phyloP scores from a whole-genome alignment of 2,113 vertebrate species.

The Corythaixoides concolor region DNA sequence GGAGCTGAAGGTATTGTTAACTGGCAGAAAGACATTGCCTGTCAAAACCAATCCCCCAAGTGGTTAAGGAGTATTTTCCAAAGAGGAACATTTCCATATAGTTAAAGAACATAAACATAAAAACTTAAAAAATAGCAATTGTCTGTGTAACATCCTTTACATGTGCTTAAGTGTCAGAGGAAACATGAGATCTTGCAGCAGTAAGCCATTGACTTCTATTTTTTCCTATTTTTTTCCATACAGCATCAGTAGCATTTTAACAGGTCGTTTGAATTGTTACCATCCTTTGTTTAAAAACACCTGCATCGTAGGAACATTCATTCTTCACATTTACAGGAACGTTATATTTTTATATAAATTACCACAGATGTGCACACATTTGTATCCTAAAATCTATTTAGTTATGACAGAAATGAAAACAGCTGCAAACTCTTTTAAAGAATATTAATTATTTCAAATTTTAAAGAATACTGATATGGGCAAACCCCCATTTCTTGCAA shows the following conservation, averaged over 20 bases:
- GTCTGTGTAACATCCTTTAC: neutral
- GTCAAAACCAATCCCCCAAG: neutral
- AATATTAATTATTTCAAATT: too few relatives aligned
- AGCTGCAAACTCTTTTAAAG: neutral
- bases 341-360: neutral
- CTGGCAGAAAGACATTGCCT: neutral
- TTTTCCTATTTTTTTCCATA: neutral
- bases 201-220: neutral
- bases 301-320: neutral
- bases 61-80: neutral
- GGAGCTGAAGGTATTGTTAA: neutral
- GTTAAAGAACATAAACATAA: neutral
- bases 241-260: neutral
- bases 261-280: neutral
- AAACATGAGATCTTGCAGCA: neutral
- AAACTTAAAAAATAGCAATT: neutral
- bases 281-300: constrained; percentile 29
- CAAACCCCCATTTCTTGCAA: neutral
- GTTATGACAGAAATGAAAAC: neutral
- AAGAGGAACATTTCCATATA: neutral
- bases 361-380: neutral
- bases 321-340: neutral
- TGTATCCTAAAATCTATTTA: neutral
- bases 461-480: neutral
- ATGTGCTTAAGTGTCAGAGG: neutral